Evolutionary conservation across 1,140 invertebrate genomes (phyloP), one percentile per base, ranked within the genome.

Genomic region (Drosophila lacteicornis): DNA sequence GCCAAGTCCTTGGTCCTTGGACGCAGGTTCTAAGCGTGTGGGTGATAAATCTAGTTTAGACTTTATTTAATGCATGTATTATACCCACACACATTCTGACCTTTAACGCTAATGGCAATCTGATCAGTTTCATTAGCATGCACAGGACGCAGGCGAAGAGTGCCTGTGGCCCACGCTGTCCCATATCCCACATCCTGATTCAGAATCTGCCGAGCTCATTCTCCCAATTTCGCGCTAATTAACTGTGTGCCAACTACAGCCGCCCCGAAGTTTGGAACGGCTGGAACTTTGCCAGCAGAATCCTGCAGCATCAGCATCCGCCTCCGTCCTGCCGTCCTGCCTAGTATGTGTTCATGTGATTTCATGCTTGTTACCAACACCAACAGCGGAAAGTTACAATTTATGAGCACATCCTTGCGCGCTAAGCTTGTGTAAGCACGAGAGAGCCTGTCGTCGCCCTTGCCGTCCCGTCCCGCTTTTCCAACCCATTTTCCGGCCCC

Each of bases 91-190:
- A 66, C 46, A 65, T 70, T 58, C 62, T 68, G 85, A 81, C 77
- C 84, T 84, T 81, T 84, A 63, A 74, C 51, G 59, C 68, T 80
- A 80, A 80, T 87, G 84, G 73, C 68, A 75, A 62, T 75, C 80
- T 63, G 84, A 88, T 88, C 85, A 84, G 85, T 90, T 88, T 75
- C 84, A 90, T 88, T 90, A 80, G 74, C 77, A 88, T 81, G 80
- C 84, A 79, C 55, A 83, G 77, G 50, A 51, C 46, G 75, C 58
- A 56, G 43, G 36, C 46, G 7, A 19, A 19, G n/a, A 51, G 13
- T 9, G 50, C 33, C 53, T 25, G 27, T 17, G 38, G 13, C 17
- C 40, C 19, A 12, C 38, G 13, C 15, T 19, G 19, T 45, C 42
- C 36, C n/a, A 7, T 19, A 36, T 30, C 25, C 45, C 33, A 15